Evolutionary conservation across 2,113 vertebrate species (phyloP), one percentile per base, ranked within the genome.

Genomic region (Cavia aperea): DNA sequence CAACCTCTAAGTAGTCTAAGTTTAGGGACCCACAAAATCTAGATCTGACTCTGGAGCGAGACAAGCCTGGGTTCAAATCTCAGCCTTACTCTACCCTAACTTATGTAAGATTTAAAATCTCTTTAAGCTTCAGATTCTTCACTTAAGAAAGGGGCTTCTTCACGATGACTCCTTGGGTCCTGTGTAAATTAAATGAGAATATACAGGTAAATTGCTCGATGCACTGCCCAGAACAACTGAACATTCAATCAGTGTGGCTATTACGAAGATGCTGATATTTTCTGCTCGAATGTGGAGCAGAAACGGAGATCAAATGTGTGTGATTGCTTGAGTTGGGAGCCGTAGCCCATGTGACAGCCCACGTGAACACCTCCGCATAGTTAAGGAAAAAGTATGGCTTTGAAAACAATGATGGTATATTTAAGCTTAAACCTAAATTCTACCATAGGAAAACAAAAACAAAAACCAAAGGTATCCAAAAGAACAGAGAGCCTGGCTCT

Each of bases 61-160:
- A 60, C 19, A 49, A 13, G 5, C 51, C 54, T 88, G 31, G 51
- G n/a, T 63, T 87, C 49, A 79, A 66, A 79, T 84, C 26, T 58
- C 26, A 13, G 4, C 39, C 68, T n/a, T 68, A 29, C 51, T 26
- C 21, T 6, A 68, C 46, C 36, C 31, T 72, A 49, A 62, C 4
- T 88, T 56, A 68, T 39, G 79, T 51, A 63, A 70, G 73, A 68
- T 58, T 79, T 88, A n/a, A 66, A 24, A 84, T 31, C 78, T 92
- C 89, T 78, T 88, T 70, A 65, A 33, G 63, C 23, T 46, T 92
- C 51, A 6, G 36, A 63, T 81, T 81, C n/a, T 31, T 73, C 77
- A 72, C 66, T 65, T 72, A 77, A 29, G 78, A 83, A 91, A 43
- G 29, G 43, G 36, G 62, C 39, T 91, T 66, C 18, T 56, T 63